Base-by-base conservation (phyloP, 2,888 invertebrate species). In the Caenorhabditis virilis region DNA sequence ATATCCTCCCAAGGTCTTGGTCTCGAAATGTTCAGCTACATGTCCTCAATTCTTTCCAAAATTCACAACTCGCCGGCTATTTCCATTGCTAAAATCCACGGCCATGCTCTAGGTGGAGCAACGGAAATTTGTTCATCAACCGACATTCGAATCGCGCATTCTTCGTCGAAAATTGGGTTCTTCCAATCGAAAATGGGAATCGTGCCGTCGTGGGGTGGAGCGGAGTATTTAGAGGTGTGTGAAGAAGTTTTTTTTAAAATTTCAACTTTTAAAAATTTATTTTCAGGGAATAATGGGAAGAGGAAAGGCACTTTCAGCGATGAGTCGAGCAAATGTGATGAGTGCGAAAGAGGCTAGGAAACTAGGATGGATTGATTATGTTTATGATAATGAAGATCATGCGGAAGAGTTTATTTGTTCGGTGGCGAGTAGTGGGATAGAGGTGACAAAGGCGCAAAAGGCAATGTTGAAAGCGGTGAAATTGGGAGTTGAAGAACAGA, bases 141-240 rank as follows among this genome's bases (percentile, higher is more conserved):
- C 35, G 69, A 73, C 36, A 65, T 73, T 50, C 61, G 72, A 15
- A 59, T 73, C 22, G 72, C 69, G 27, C 62, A 62, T 45, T 45
- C 47, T 18, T 38, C 46, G 22, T 50, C 67, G 2, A 73, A 67
- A 60, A 72, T 72, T 20, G 69, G 62, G 0, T 73, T 73, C 36
- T 58, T 68, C 22, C 69, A 73, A 51, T 55, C 65, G 1, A 62
- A 52, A 49, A 64, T 73, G 57, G 72, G 72, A 13, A 68, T 73
- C 23, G 63, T 68, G n/a, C 72, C 72, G 7, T 64, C 65, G 2
- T 73, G 72, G 72, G 72, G 72, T 26, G 72, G 72, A 9, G 69
- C 69, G 25, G 55, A 56, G 5, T 70, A 61, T 50, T 41, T 73
- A 38, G 60, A 66, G 18, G 48, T 45, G 16, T n/a, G n/a, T n/a